Evolutionary conservation across 2,113 vertebrate species (phyloP).

Genomic region (Sminthopsis crassicaudata): DNA sequence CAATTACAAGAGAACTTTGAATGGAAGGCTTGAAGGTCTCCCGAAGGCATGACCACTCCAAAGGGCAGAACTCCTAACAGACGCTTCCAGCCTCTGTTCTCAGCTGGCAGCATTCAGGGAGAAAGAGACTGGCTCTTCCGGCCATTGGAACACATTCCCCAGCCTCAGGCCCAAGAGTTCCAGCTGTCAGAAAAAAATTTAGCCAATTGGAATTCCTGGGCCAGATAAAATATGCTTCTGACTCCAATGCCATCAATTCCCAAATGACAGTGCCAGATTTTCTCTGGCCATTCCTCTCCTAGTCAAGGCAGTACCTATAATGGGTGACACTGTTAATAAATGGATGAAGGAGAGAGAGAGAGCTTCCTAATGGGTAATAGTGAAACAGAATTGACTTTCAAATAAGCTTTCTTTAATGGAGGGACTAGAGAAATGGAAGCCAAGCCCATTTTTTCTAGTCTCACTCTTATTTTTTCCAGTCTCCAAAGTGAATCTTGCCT

Average conservation of each 20-base stretch:
- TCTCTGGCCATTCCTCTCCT: constrained; percentile 26
- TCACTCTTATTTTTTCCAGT: background rate
- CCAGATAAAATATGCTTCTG: background rate
- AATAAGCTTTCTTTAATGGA: background rate
- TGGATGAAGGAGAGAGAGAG: background rate
- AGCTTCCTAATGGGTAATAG: background rate
- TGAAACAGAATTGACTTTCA: background rate
- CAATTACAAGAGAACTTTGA: background rate
- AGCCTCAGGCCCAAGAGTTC: background rate
- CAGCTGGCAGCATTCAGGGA: background rate
- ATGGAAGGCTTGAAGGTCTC: background rate
- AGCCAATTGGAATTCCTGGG: background rate
- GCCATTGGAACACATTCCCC: background rate
- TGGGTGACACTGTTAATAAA: background rate
- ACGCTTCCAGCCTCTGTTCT: background rate
- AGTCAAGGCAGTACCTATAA: background rate
- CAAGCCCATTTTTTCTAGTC: background rate
- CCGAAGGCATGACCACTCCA: background rate
- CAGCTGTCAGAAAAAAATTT: background rate
- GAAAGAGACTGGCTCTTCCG: background rate
- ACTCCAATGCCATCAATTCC: background rate
- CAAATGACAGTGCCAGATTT: background rate
- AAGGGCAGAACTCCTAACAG: background rate
- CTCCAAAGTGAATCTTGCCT: background rate
- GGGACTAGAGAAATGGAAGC: background rate